These are phyloP conservation scores for Machimus rusticus DNA, from an alignment of 2,888 invertebrate species.

Conservation along the genomic window DNA sequence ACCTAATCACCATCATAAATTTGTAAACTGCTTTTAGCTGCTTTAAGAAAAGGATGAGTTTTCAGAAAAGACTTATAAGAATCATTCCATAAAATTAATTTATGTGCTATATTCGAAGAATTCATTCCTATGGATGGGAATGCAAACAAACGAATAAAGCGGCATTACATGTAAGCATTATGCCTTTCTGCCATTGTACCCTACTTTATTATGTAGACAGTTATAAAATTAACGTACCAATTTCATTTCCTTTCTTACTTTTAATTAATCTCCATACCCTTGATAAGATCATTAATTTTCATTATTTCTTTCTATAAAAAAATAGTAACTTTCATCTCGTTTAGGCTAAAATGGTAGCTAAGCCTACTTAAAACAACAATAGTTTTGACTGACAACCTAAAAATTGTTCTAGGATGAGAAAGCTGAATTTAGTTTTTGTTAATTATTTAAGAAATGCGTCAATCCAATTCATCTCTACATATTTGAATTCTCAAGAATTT, in stretches of 20 bases:
- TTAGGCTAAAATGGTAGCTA: neutral
- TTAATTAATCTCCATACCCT: neutral
- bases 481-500: no score
- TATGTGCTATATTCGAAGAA: neutral
- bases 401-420: neutral
- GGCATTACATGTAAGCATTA: no score
- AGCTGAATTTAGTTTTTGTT: neutral
- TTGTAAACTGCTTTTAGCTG: neutral
- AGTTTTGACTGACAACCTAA: neutral
- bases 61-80: neutral
- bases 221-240: no score
- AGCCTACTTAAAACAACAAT: neutral
- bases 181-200: no score
- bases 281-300: neutral
- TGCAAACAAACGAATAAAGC: neutral
- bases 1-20: neutral
- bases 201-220: no score
- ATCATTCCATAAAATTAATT: neutral
- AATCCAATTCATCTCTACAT: neutral
- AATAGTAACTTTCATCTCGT: neutral
- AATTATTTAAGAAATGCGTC: neutral
- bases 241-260: neutral
- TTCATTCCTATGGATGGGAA: neutral
- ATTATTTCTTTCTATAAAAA: neutral
- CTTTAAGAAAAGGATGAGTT: neutral